Conservation (phyloP, 2,888 invertebrate genomes). For the Eupithecia pulchellata region DNA sequence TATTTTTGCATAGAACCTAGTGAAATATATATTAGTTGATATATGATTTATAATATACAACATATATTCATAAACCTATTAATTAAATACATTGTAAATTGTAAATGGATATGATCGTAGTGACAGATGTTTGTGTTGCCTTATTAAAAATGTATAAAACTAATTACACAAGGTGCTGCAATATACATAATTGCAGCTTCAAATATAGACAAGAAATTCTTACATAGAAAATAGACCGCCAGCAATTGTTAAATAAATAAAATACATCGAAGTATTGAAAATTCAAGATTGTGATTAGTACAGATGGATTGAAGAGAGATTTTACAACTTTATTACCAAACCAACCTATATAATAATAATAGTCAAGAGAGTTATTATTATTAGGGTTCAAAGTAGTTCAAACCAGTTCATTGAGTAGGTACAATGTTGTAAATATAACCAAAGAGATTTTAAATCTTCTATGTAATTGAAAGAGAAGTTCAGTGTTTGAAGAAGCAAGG, state of each 20-base stretch:
- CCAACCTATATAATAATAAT: too few species aligned
- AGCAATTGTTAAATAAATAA: neutral
- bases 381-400: neutral
- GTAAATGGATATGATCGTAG: constrained; percentile 7
- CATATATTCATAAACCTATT: neutral
- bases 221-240: neutral
- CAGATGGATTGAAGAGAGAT: too few species aligned
- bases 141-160: neutral
- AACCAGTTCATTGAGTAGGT: constrained; percentile 42
- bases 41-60: neutral
- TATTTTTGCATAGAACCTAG: neutral
- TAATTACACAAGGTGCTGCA: neutral
- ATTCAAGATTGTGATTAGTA: neutral
- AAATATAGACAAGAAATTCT: neutral
- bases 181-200: neutral
- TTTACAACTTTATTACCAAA: neutral
- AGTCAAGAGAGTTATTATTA: neutral
- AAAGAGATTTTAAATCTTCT: constrained; percentile 63
- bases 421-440: constrained; percentile 71
- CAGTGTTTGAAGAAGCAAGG: constrained; percentile 1
- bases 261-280: neutral
- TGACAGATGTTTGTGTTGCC: neutral
- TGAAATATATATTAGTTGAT: neutral
- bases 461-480: neutral
- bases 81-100: constrained; percentile 2